Evolutionary conservation across 37 sponge, comb jelly and placozoan genomes (phyloP).

Genomic region (Bolinopsis microptera): DNA sequence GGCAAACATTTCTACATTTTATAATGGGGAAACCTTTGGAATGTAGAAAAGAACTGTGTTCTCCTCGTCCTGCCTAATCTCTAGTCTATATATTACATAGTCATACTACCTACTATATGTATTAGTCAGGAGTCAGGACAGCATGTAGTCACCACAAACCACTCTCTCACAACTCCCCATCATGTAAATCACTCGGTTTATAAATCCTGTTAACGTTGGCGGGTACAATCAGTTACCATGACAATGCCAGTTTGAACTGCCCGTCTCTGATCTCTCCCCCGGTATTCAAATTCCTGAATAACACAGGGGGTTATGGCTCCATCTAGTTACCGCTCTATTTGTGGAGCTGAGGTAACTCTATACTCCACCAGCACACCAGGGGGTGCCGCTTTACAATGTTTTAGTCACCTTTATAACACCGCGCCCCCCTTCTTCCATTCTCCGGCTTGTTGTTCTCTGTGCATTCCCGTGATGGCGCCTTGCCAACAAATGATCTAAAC

Average conservation of each 20-base stretch:
- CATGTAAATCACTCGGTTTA: not conserved
- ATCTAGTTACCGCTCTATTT: not conserved
- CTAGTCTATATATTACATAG: no score
- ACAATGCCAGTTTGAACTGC: not conserved
- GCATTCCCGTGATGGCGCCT: not conserved
- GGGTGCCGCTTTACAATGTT: no score
- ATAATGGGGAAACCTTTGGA: no score
- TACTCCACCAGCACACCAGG: no score
- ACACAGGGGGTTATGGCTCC: not conserved
- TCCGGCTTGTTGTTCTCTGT: not conserved
- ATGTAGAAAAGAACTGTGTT: no score
- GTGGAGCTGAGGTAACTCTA: not conserved
- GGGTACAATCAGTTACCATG: not conserved
- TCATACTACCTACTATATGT: no score
- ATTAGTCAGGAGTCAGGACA: no score
- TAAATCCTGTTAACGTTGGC: not conserved
- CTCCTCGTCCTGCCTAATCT: no score
- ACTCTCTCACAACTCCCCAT: no score
- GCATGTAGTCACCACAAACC: no score
- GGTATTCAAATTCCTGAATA: not conserved
- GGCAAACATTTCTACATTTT: no score
- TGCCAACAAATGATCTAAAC: not conserved
- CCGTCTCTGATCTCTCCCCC: not conserved
- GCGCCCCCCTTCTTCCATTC: not conserved
- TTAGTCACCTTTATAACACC: no score